A percentile compares a stretch with the other conserved stretches of the same genome.
phyloP scores from a whole-genome alignment of 2,888 invertebrate genomes.

The Arctia plantaginis region DNA sequence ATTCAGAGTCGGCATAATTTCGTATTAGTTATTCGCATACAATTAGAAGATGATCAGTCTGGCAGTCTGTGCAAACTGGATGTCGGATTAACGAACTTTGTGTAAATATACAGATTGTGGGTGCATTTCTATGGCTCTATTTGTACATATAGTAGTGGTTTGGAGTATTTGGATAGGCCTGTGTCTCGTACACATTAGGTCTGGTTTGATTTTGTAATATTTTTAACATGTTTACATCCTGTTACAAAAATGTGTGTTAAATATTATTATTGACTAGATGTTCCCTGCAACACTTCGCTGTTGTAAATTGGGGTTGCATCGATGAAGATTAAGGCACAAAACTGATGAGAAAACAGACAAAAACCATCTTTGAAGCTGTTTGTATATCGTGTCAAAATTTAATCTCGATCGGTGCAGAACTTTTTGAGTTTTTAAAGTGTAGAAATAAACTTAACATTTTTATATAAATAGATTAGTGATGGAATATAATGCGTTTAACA shows the following conservation, averaged over 20 bases:
- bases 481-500: too few relatives aligned
- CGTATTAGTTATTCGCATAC: conserved; percentile 70
- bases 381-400: too few relatives aligned
- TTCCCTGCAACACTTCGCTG: too few relatives aligned
- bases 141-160: conserved; percentile 33
- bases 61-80: conserved; percentile 56
- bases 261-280: too few relatives aligned
- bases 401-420: too few relatives aligned
- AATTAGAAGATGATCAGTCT: conserved; percentile 68
- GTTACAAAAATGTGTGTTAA: not conserved
- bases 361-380: too few relatives aligned
- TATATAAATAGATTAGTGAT: too few relatives aligned
- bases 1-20: conserved; percentile 46
- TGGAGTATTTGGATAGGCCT: not conserved
- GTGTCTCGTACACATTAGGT: not conserved
- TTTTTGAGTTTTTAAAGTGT: too few relatives aligned
- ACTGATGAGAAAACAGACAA: too few relatives aligned
- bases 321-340: too few relatives aligned
- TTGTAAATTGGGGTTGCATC: too few relatives aligned
- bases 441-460: too few relatives aligned
- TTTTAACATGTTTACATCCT: not conserved
- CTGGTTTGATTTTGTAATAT: not conserved
- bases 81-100: conserved; percentile 62
- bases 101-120: conserved; percentile 56
- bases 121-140: conserved; percentile 45